Evolutionary conservation across 30 jellyfish, hydroid and myxozoan genomes (phyloP).

Genomic region (Sanderia malayensis): DNA sequence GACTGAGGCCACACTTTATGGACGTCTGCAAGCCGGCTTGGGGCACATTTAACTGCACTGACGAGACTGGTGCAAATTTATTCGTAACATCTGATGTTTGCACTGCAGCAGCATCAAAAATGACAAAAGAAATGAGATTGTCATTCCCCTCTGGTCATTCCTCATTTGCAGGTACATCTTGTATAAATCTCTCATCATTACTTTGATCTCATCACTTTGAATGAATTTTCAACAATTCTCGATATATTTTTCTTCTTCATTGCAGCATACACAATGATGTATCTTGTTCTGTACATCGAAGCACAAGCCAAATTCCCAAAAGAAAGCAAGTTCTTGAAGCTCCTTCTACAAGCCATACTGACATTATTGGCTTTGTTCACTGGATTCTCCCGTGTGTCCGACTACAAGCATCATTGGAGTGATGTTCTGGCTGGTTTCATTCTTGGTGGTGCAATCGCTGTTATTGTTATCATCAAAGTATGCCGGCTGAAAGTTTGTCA

Average conservation of each 20-base stretch:
- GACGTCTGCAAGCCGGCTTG: conserved; percentile 89
- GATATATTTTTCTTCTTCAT: not conserved
- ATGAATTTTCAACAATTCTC: too few species aligned
- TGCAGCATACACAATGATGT: conserved; percentile 46
- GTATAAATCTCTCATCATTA: too few species aligned
- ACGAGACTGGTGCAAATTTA: conserved; percentile 39
- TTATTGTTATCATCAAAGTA: conserved; percentile 32
- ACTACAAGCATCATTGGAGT: conserved; percentile 86
- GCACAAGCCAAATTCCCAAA: conserved; percentile 38
- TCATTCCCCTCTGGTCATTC: conserved; percentile 97
- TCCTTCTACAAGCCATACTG: conserved; percentile 47
- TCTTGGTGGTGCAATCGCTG: conserved; percentile 58
- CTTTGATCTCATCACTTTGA: too few species aligned
- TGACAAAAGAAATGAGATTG: conserved; percentile 65
- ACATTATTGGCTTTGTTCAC: conserved; percentile 49
- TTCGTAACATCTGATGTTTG: conserved; percentile 73
- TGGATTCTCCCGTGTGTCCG: conserved; percentile 78
- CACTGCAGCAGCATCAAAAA: conserved; percentile 42
- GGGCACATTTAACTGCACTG: conserved; percentile 72
- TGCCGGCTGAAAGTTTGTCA: conserved; percentile 19
- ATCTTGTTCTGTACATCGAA: conserved; percentile 63
- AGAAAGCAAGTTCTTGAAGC: conserved; percentile 41
- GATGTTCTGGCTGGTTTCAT: conserved; percentile 75
- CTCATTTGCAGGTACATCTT: conserved; percentile 86
- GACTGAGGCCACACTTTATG: conserved; percentile 85